These are phyloP conservation scores for Dryobotodes eremita DNA, from an alignment of 2,888 invertebrate species.

Conservation along the genomic window DNA sequence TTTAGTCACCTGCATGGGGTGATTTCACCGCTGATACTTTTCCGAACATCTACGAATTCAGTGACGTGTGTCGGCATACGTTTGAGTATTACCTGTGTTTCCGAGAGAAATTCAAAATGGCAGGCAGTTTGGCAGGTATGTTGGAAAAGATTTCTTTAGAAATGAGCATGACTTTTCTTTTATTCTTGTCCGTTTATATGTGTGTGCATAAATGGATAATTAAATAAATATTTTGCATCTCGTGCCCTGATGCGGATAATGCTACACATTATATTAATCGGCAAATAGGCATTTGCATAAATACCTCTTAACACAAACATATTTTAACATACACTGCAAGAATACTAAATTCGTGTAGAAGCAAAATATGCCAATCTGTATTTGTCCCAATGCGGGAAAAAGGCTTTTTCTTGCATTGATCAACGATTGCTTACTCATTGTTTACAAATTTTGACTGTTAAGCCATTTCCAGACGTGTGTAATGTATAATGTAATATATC, in stretches of 20 bases:
- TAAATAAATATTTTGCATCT: background rate
- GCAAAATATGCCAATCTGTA: background rate
- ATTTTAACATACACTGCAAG: background rate
- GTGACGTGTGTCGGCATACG: too few species aligned
- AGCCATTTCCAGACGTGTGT: background rate
- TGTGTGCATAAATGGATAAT: too few species aligned
- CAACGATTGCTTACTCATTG: background rate
- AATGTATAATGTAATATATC: too few species aligned
- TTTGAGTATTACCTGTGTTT: too few species aligned
- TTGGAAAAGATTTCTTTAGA: too few species aligned
- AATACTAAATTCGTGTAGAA: background rate
- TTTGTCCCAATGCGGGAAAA: background rate
- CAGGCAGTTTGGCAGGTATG: too few species aligned
- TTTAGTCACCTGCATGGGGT: too few species aligned
- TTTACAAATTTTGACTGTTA: background rate
- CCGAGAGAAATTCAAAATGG: too few species aligned
- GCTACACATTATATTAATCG: constrained; percentile 1
- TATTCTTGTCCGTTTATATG: too few species aligned
- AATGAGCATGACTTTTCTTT: too few species aligned
- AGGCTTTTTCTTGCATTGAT: background rate
- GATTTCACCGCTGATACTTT: too few species aligned
- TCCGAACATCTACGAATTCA: too few species aligned
- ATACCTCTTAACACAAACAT: background rate
- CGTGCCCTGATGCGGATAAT: background rate
- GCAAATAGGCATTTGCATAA: background rate